Evolutionary conservation across 2,797 vertebrate genomes (phyloP).

Genomic region (Hyperoplus immaculatus): DNA sequence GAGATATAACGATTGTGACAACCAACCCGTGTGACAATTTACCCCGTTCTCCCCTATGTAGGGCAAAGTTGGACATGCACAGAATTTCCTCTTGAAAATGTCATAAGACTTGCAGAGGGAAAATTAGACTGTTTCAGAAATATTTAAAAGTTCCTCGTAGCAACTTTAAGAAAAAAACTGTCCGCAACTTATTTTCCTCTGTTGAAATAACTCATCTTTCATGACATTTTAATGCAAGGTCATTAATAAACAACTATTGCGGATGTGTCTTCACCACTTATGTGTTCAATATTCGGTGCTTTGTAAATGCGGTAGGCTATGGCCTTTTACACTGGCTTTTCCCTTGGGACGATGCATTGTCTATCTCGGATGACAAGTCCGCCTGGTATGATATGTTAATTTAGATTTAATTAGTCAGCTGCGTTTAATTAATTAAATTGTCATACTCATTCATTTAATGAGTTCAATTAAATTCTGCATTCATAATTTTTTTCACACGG

Average conservation of each 20-base stretch:
- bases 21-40: too few relatives aligned
- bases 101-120: too few relatives aligned
- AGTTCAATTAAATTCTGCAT: slow-evolving; percentile 68
- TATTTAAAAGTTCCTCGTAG: too few relatives aligned
- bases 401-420: slow-evolving; percentile 72
- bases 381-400: slow-evolving; percentile 64
- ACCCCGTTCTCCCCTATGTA: too few relatives aligned
- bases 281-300: slow-evolving; percentile 6
- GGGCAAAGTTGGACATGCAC: too few relatives aligned
- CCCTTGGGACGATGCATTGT: slow-evolving; percentile 27
- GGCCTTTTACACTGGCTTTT: slow-evolving; percentile 17
- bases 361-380: slow-evolving; percentile 39
- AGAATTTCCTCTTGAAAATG: too few relatives aligned
- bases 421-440: slow-evolving; percentile 74
- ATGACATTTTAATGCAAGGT: too few relatives aligned
- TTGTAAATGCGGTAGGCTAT: slow-evolving; percentile 1
- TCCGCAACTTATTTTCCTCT: too few relatives aligned
- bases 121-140: too few relatives aligned
- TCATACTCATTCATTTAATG: slow-evolving; percentile 76
- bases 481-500: slow-evolving; percentile 43
- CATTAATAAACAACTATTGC: neutral
- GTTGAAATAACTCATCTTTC: too few relatives aligned
- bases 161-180: too few relatives aligned
- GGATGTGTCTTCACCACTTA: neutral
- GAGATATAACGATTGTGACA: too few relatives aligned